Base-by-base conservation (phyloP, 2,113 vertebrate species). In the Clinocottus analis region DNA sequence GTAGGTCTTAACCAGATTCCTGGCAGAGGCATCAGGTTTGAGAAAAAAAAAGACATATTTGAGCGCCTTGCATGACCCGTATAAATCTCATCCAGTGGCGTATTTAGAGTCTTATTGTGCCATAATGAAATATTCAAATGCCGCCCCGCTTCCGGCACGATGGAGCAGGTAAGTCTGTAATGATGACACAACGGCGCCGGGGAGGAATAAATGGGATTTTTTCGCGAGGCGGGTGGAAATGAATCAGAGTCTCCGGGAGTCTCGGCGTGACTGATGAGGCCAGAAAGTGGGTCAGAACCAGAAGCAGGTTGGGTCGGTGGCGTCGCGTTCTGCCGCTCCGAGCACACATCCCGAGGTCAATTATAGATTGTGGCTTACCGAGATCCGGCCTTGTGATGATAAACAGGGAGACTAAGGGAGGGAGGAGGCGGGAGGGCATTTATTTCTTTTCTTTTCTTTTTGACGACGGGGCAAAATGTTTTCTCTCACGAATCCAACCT, bases 71-170 rank as follows among this genome's bases (percentile, higher is more conserved):
- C 64, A 35, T 88, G 89, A 84, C 89, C 84, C 70, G 88, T 83
- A 91, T 93, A 85, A 90, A 90, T 92, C 90, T 87, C 77, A 77
- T 87, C 86, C 80, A 41, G 59, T 83, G 91, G 80, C 91, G 86
- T 80, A 85, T 89, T 91, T 87, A 84, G 89, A 65, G 79, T 87
- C 90, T 94, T 93, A 91, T 88, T 33, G 79, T 78, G 75, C 79
- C 66, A 77, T 93, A 91, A 94, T 93, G 91, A 93, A 91, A 93
- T 90, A 92, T 93, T 91, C 75, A 91, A 90, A 92, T 88, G 86
- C 62, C 19, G 68, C 66, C 63, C 63, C 53, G 73, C 83, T 63
- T 75, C 37, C 71, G 76, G 74, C 64, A 71, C 70, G 4, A 72
- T 35, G 65, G 71, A 74, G 79, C 83, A 89, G 90, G 90, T 90